Base-by-base conservation (phyloP, 2,888 invertebrate genomes). In the Quadriops clusia region DNA sequence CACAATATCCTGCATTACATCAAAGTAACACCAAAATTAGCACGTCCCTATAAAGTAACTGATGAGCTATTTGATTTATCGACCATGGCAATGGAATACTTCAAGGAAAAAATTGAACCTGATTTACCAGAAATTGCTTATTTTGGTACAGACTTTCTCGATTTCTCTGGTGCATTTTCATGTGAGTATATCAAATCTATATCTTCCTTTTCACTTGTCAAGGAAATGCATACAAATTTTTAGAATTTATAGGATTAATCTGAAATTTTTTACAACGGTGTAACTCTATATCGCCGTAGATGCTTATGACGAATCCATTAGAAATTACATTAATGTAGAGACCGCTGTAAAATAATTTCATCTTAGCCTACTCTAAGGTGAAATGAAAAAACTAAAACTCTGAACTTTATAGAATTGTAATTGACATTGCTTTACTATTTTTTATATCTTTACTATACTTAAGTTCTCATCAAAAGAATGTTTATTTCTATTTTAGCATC, bases 71-170 rank as follows among this genome's bases (percentile, higher is more conserved):
- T 90, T 63, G 93, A 93, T 65, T 70, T 93, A 40, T 90, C 90
- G 20, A 89, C 90, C 20, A 93, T 93, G 93, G 93, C 93, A 17
- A 91, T 93, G 91, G 93, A 93, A 62, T 91, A 91, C 61, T 93
- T 93, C 61, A 90, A 90, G 58, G 91, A 93, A 59, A 79, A 83
- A 50, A 86, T 93, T 55, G 90, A 90, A 58, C 86, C 90, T 5
- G 77, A 77, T 43, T 67, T 89, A 50, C 89, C 89, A 18, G 86
- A 87, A 61, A 83, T 89, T 41, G 82, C 83, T 26, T 87, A 84
- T 57, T 86, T 87, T 58, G 81, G 80, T 44, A 76, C 84, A 28
- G 84, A 86, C 56, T 85, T 85, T 60, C 72, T 83, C 50, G 82
- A 84, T 55, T 75, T 80, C 21, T 72, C 77, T 32, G 72, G 72